These are phyloP conservation scores for Salvelinus namaycush DNA, from an alignment of 2,113 vertebrate species.

Conservation along the genomic window DNA sequence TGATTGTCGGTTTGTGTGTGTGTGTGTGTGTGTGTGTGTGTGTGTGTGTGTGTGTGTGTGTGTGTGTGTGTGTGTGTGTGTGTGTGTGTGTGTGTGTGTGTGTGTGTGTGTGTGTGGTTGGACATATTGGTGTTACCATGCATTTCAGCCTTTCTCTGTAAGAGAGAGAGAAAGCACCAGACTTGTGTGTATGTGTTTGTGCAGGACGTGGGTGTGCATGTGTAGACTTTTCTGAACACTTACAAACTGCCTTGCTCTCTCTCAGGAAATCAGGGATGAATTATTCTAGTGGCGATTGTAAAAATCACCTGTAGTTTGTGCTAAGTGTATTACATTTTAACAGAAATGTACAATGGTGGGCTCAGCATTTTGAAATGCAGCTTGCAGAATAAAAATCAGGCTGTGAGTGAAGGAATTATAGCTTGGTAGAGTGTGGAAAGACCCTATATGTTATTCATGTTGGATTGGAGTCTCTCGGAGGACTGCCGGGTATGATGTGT, in stretches of 20 bases:
- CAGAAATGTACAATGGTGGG: background rate
- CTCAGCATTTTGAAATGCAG: background rate
- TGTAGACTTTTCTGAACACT: background rate
- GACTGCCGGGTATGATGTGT: background rate
- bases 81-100: too few relatives aligned
- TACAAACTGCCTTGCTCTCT: background rate
- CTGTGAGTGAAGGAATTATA: slow-evolving; percentile 2
- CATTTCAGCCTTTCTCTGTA: slow-evolving; percentile 2
- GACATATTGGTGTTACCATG: background rate
- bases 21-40: too few relatives aligned
- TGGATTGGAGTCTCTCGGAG: background rate
- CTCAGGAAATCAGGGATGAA: slow-evolving; percentile 34
- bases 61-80: too few relatives aligned
- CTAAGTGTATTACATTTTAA: background rate
- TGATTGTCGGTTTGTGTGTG: background rate
- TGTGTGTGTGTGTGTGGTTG: too few relatives aligned
- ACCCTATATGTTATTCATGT: background rate
- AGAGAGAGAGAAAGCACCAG: background rate
- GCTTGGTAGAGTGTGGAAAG: background rate
- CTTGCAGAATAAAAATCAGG: background rate
- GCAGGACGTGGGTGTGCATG: background rate
- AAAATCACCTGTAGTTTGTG: slow-evolving; percentile 14
- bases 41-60: too few relatives aligned
- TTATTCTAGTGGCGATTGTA: slow-evolving; percentile 23
- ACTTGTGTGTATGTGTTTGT: background rate